Percentiles rank a stretch among this genome's conserved stretches.
Conservation (phyloP, 2,113 vertebrate genomes). For the Oreocharis arfaki region DNA sequence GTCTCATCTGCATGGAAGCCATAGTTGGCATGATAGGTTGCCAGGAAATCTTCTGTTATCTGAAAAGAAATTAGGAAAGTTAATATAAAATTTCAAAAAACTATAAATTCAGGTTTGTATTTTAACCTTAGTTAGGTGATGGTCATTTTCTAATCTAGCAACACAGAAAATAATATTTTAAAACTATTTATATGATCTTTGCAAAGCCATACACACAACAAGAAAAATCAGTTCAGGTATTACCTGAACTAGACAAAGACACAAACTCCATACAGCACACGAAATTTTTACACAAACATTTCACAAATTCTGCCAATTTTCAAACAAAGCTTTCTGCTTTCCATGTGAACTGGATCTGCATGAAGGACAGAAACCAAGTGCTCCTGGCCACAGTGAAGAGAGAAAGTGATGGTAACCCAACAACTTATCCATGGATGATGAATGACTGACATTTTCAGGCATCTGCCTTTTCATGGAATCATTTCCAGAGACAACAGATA, state of each 20-base stretch:
- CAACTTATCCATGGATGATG: not conserved
- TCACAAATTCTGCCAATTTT: not conserved
- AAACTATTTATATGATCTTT: not conserved
- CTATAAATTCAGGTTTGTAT: not conserved
- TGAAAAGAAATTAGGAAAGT: slow-evolving; percentile 52
- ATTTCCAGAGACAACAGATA: not conserved
- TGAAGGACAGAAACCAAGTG: not conserved
- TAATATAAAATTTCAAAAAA: not conserved
- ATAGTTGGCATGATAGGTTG: slow-evolving; percentile 92
- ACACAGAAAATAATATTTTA: not conserved
- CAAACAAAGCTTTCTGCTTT: not conserved
- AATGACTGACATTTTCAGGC: not conserved
- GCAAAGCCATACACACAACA: not conserved
- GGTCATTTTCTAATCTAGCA: not conserved
- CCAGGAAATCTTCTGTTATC: slow-evolving; percentile 95
- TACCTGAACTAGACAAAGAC: not conserved
- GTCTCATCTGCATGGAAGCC: slow-evolving; percentile 79
- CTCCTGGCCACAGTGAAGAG: not conserved
- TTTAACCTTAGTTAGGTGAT: not conserved
- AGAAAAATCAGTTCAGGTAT: not conserved
- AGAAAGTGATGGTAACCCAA: not conserved
- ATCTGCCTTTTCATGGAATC: not conserved
- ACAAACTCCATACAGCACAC: not conserved
- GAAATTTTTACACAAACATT: not conserved
- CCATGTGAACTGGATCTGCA: not conserved